Percentiles rank a stretch among this genome's conserved stretches.
Evolutionary conservation across 2,797 vertebrate species (phyloP).

Genomic region (Hydrocynus forskahlii): DNA sequence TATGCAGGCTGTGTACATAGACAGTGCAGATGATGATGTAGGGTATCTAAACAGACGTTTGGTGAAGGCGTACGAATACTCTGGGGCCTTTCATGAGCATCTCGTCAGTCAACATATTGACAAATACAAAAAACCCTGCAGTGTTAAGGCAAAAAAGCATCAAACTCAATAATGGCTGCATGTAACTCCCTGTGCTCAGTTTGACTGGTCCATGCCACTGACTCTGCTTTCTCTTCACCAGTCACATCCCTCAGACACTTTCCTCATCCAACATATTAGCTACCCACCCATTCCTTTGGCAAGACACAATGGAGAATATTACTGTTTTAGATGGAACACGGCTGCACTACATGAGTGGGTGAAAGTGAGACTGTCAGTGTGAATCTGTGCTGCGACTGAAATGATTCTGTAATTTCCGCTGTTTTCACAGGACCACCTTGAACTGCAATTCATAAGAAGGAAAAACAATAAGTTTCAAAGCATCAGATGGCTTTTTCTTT

Average conservation of each 20-base stretch:
- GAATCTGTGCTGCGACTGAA: constrained; percentile 68
- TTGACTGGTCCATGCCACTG: constrained; percentile 51
- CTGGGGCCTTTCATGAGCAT: constrained; percentile 75
- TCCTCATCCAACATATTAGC: constrained; percentile 35
- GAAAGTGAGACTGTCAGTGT: constrained; percentile 61
- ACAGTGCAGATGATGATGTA: constrained; percentile 49
- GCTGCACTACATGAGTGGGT: constrained; percentile 39
- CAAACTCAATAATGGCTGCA: constrained; percentile 75
- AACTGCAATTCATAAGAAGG: constrained; percentile 75
- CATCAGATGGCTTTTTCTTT: constrained; percentile 82
- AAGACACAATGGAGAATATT: constrained; percentile 62
- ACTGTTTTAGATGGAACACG: constrained; percentile 37
- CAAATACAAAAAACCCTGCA: constrained; percentile 74
- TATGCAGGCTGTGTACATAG: constrained; percentile 26
- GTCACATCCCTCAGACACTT: constrained; percentile 60
- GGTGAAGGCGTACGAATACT: constrained; percentile 73
- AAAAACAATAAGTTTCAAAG: constrained; percentile 77
- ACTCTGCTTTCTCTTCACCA: constrained; percentile 59
- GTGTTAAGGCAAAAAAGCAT: constrained; percentile 84
- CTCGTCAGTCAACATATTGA: constrained; percentile 74
- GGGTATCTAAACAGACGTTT: constrained; percentile 63
- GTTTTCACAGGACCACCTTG: constrained; percentile 61
- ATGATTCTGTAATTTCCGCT: constrained; percentile 63
- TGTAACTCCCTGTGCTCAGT: constrained; percentile 66
- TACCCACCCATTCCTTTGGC: constrained; percentile 75